Evolutionary conservation across 35 echinoderm and acorn worm genomes (phyloP).

Genomic region (Hemicentrotus pulcherrimus): DNA sequence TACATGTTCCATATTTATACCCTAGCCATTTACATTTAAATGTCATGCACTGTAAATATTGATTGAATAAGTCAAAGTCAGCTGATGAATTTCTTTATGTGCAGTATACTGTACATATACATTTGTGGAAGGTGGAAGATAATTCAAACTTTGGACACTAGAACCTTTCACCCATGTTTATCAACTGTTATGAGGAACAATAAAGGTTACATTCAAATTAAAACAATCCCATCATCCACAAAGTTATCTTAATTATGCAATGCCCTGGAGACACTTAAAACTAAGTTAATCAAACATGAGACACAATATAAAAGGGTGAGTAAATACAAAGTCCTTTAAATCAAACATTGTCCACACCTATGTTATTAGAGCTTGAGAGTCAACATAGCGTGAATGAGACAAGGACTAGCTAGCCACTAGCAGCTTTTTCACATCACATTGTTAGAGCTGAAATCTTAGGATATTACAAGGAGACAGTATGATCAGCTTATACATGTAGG

Average conservation of each 20-base stretch:
- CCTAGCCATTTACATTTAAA: no score
- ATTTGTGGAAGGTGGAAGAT: no score
- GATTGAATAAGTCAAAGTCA: no score
- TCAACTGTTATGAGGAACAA: background rate
- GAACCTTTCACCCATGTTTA: background rate
- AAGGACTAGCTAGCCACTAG: background rate
- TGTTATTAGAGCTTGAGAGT: background rate
- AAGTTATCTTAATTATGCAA: background rate
- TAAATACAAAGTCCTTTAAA: background rate
- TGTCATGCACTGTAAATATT: no score
- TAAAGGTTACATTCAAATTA: background rate
- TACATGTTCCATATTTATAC: background rate
- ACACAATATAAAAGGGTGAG: background rate
- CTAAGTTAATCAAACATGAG: background rate
- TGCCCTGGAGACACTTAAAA: background rate
- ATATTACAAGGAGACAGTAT: background rate
- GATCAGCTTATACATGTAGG: background rate
- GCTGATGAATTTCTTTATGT: no score
- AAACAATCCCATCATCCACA: background rate
- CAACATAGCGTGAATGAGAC: background rate
- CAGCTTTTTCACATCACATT: background rate
- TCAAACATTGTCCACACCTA: background rate
- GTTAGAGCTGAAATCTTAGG: background rate
- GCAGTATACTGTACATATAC: no score
- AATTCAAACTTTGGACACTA: background rate